Evolutionary conservation across 1,140 invertebrate species (phyloP).

Genomic region (Ectropis grisescens): DNA sequence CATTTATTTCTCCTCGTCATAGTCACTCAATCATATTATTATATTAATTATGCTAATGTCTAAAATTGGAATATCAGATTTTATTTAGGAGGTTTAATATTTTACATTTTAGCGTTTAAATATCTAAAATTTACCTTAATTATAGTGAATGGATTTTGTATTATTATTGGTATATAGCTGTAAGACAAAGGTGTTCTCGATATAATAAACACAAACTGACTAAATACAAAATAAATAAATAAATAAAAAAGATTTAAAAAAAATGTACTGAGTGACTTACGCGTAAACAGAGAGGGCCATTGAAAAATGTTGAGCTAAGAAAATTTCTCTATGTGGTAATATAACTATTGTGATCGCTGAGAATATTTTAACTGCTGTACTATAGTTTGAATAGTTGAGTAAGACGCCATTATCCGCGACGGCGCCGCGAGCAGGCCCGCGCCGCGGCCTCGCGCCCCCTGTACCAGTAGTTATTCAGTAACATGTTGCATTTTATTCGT

Average conservation of each 20-base stretch:
- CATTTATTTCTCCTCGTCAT: constrained; percentile 67
- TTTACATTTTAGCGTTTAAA: constrained; percentile 69
- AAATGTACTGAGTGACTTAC: constrained; percentile 68
- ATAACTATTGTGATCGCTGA: constrained; percentile 65
- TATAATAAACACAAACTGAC: constrained; percentile 58
- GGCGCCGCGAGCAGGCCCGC: constrained; percentile 15
- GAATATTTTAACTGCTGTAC: constrained; percentile 66
- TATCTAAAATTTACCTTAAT: constrained; percentile 70
- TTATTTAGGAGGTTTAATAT: constrained; percentile 70
- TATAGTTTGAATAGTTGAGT: constrained; percentile 60
- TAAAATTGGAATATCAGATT: constrained; percentile 70
- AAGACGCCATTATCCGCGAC: constrained; percentile 41
- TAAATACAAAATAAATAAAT: constrained; percentile 56
- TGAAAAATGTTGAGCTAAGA: constrained; percentile 65
- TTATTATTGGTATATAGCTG: constrained; percentile 68
- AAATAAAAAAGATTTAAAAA: constrained; percentile 50
- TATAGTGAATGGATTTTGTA: constrained; percentile 69
- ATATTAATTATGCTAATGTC: constrained; percentile 66
- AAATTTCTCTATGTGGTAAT: constrained; percentile 65
- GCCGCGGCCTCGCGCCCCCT: too few relatives aligned
- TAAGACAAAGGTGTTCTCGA: constrained; percentile 65
- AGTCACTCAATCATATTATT: constrained; percentile 66
- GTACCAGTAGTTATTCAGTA: constrained; percentile 3
- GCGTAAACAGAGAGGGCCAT: constrained; percentile 69
- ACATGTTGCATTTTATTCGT: constrained; percentile 32